Evolutionary conservation across 1,140 invertebrate species (phyloP), one percentile per base, ranked within the genome.

Genomic region (Drosophila parabipectinata): DNA sequence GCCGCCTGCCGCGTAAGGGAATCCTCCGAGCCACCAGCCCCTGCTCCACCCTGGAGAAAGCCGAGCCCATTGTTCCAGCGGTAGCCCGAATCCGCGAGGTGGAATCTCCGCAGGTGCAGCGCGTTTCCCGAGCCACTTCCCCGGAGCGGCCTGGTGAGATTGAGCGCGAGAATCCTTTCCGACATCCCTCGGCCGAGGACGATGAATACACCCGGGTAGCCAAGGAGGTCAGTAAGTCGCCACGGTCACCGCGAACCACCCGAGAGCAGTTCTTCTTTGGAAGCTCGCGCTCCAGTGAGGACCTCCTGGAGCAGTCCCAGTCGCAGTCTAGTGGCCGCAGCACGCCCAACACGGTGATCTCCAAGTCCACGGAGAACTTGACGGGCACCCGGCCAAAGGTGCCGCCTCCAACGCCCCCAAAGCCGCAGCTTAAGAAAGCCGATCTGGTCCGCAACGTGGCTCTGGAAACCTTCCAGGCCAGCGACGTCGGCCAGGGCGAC

Each of bases 81-180:
- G 90, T 91, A 47, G 90, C 87, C 0, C 78, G 90, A 3, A 91
- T 91, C 0, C 75, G 77, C 0, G 90, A 91, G 48, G 85, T 91
- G 3, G 90, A 91, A 7, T 83, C 90, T 0, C 90, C 90, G 0
- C 66, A 74, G 12, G 0, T 91, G 32, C 90, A 87, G 26, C 83
- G 55, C 1, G 85, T 91, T 0, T 77, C 83, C 0, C 64, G 85
- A 6, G 76, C 90, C 24, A 81, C 82, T 9, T 90, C 90, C 0
- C 90, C 90, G 1, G 77, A 79, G 12, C 52, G 54, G 1, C 76
- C 69, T 0, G 84, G 71, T 0, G 87, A 91, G 72, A 77, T 90
- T 26, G 90, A 92, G 44, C 77, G 84, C 0, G 91, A 92, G 24
- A 92, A 92, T 81, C 91, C 91, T 9, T 92, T 92, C 69, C 79